Evolutionary conservation across 1,140 invertebrate genomes (phyloP), one percentile per base, ranked within the genome.

Genomic region (Hyphantria cunea): DNA sequence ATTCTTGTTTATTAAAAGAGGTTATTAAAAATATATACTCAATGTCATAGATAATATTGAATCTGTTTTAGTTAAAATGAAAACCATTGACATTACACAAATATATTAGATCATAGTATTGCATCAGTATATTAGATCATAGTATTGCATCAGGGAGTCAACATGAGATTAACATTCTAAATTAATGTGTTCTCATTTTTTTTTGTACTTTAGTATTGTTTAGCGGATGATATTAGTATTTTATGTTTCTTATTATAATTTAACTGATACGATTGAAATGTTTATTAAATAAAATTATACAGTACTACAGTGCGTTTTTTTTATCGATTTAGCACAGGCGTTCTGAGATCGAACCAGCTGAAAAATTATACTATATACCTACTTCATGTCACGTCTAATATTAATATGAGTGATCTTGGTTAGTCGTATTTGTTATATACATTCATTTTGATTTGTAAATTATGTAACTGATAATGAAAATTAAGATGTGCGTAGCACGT

Each of bases 261-360:
- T 49, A 37, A 58, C 48, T 33, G 17, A 50, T 60, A 33, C 41
- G 37, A 42, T 32, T 60, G 47, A 60, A 42, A 42, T 60, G 47
- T 60, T 60, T 60, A 60, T 39, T 60, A 44, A 58, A 42, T 59
- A 60, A 60, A 59, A 42, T 48, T 48, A 60, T 60, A 50, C 37
- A 60, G 50, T 50, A 42, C 25, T 49, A 41, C 31, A n/a, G 10
- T 6, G 1, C 7, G 6, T 15, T 48, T 25, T n/a, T n/a, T 37
- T 48, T 31, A 25, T 49, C 39, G 12, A 12, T 8, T 17, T 52
- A 41, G 5, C 2, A 25, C 17, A 5, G 1, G 17, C 17, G 17
- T 25, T 25, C 17, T 25, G 1, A 25, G 2, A 25, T 25, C 5
- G 1, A 25, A 25, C 17, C 17, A 1, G 17, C 17, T 25, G n/a